phyloP scores from a whole-genome alignment of 2,797 vertebrate species.

The Eptatretus atami region DNA sequence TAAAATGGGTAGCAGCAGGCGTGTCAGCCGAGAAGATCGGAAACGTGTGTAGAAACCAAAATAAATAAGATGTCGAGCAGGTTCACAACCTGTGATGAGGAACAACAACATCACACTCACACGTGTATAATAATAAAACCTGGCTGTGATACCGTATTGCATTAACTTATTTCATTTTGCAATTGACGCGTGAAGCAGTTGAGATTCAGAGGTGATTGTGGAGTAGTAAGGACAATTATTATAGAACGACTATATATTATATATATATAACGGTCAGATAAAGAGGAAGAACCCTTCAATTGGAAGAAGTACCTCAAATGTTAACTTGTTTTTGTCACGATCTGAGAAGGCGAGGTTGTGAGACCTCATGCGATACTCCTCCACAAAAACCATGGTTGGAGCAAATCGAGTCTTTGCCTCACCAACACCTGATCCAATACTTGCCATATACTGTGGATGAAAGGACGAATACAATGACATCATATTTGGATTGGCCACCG shows the following conservation, averaged over 20 bases:
- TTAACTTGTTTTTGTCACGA: constrained; percentile 83
- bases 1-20: constrained; percentile 66
- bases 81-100: constrained; percentile 45
- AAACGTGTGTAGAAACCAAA: constrained; percentile 98
- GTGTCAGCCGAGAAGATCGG: constrained; percentile 67
- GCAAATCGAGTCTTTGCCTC: constrained; percentile 80
- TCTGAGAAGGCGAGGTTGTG: constrained; percentile 50
- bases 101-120: no score
- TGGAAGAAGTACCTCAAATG: constrained; percentile 33
- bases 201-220: no score
- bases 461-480: not conserved
- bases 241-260: no score
- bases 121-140: no score
- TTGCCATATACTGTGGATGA: constrained; percentile 48
- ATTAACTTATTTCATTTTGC: no score
- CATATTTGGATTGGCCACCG: not conserved
- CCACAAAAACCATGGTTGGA: constrained; percentile 75
- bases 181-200: no score
- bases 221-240: no score
- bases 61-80: constrained; percentile 88
- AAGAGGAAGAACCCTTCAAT: no score
- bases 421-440: constrained; percentile 33
- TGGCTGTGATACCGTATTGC: no score
- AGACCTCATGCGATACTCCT: constrained; percentile 78
- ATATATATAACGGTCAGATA: no score